Evolutionary conservation across 2,113 vertebrate species (phyloP), one percentile per base, ranked within the genome.

Genomic region (Thamnaconus septentrionalis): DNA sequence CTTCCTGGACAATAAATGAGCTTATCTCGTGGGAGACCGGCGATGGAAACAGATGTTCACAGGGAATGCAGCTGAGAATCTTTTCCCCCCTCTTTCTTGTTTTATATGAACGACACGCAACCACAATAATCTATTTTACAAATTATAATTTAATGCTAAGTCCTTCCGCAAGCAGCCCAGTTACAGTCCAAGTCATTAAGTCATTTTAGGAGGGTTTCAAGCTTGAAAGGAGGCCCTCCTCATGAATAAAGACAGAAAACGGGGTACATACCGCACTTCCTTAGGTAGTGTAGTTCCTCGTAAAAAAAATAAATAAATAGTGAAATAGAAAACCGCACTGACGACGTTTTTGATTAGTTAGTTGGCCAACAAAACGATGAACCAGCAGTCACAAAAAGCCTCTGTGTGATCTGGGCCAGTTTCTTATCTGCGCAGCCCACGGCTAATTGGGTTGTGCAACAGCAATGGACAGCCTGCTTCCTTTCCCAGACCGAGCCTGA

Each of bases 401-500:
- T 64, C 69, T 62, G 66, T 52, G 69, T 75, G 63, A 73, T 85
- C 69, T 69, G 63, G 56, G 78, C 75, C 46, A 10, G 41, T 65
- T 76, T 65, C 50, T 77, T 86, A 85, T 83, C 75, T 8, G 59
- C 69, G 66, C 31, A 74, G 71, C 68, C 80, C 61, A 0, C 63
- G 84, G 76, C 61, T 87, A 86, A 87, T 85, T 85, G 53, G 64
- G 71, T 90, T 89, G 80, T 43, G 76, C 79, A 89, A 89, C 80
- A 58, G 64, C 64, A 50, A 61, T 48, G 75, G 75, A 76, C 75
- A 74, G 75, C 45, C 79, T 87, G 91, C 82, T 92, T 89, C 88
- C 85, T 83, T 91, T 92, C 90, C 90, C 91, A 92, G 80, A 76
- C 79, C 56, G 46, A 66, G 73, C 42, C 61, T 48, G 70, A 56